These are phyloP conservation scores for Thalassophryne amazonica DNA, from an alignment of 2,797 vertebrate genomes.

Conservation along the genomic window DNA sequence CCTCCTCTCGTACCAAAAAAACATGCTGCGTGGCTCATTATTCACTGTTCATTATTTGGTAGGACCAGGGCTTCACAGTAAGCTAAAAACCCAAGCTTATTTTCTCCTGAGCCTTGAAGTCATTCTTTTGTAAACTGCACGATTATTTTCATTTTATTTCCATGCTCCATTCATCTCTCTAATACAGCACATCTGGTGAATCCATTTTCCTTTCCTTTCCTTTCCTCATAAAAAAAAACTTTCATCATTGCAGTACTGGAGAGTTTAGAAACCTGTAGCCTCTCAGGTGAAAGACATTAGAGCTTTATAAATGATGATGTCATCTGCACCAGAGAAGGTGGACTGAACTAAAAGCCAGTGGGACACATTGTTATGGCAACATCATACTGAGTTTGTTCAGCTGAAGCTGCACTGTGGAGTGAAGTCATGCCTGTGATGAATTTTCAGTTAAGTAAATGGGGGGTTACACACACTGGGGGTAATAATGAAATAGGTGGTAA, in stretches of 20 bases:
- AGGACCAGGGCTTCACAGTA: too few relatives aligned
- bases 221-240: constrained; percentile 47
- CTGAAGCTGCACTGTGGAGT: constrained; percentile 47
- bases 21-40: too few relatives aligned
- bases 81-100: constrained; percentile 24
- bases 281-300: constrained; percentile 44
- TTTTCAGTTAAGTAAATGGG: constrained; percentile 53
- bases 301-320: constrained; percentile 54
- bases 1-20: too few relatives aligned
- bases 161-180: constrained; percentile 59
- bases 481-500: constrained; percentile 35
- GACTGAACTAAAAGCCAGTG: constrained; percentile 24
- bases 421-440: constrained; percentile 78
- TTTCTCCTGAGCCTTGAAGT: constrained; percentile 31
- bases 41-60: too few relatives aligned
- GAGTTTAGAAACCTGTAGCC: constrained; percentile 28
- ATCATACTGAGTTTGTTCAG: constrained; percentile 69
- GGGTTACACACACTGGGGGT: constrained; percentile 32
- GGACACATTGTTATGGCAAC: constrained; percentile 77
- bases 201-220: constrained; percentile 47
- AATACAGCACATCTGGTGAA: constrained; percentile 64
- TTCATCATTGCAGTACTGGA: constrained; percentile 26
- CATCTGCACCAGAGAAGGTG: constrained; percentile 15
- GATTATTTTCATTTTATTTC: constrained; percentile 54
- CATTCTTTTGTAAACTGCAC: constrained; percentile 40